Evolutionary conservation across 2,113 vertebrate genomes (phyloP).

Genomic region (Colaptes auratus): DNA sequence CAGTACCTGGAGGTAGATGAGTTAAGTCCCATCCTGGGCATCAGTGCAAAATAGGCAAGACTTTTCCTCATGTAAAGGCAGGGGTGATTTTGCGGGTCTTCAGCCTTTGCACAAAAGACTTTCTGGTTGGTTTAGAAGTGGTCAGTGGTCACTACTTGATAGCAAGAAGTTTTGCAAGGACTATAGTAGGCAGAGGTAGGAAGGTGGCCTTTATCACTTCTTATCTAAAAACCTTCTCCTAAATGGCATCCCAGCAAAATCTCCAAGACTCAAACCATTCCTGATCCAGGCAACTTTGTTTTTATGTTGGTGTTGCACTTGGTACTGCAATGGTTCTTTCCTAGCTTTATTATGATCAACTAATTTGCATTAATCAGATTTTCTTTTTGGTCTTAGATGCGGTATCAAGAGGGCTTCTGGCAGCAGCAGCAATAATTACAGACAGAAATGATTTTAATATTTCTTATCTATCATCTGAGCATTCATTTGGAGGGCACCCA

Average conservation of each 20-base stretch:
- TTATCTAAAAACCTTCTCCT: not conserved
- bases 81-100: not conserved
- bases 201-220: rapidly evolving
- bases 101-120: not conserved
- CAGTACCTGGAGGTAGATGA: not conserved
- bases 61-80: not conserved
- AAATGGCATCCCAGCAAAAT: not conserved
- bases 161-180: not conserved
- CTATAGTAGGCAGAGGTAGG: not conserved
- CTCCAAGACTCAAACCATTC: not conserved
- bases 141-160: not conserved
- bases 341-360: not conserved
- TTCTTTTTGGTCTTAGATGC: not conserved
- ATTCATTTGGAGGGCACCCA: constrained; percentile 52
- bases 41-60: not conserved
- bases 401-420: constrained; percentile 42
- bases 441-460: constrained; percentile 39
- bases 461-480: constrained; percentile 57
- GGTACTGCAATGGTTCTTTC: not conserved
- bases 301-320: not conserved
- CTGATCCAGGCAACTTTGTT: not conserved
- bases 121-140: not conserved
- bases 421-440: constrained; percentile 25
- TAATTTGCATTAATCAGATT: not conserved
- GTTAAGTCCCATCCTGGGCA: not conserved